phyloP scores from a whole-genome alignment of 2,113 vertebrate genomes.

The Psephotus haematonotus region DNA sequence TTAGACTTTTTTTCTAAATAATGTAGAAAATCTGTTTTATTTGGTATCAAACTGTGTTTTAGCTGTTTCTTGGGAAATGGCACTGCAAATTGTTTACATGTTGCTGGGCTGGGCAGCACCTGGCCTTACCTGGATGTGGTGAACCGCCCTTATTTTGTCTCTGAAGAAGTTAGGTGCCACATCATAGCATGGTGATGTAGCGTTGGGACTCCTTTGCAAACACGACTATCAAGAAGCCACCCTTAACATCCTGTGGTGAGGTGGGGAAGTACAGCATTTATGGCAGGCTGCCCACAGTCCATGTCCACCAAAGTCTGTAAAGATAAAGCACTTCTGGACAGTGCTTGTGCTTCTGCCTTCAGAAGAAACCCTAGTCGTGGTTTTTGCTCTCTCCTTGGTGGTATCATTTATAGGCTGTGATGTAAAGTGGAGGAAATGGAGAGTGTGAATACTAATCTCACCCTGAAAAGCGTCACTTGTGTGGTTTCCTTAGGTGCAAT shows the following conservation, averaged over 20 bases:
- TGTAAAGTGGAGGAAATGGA: background rate
- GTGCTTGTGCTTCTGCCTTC: background rate
- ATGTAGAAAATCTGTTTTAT: background rate
- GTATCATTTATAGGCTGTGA: background rate
- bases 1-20: background rate
- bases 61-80: background rate
- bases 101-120: background rate
- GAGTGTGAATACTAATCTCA: background rate
- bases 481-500: constrained; percentile 3
- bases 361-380: background rate
- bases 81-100: background rate
- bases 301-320: rapidly evolving
- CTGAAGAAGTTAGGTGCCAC: background rate
- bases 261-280: background rate
- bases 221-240: background rate
- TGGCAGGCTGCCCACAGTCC: background rate
- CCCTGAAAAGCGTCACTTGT: background rate
- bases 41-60: background rate
- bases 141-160: background rate
- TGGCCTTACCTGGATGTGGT: background rate
- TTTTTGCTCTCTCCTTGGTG: background rate
- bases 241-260: background rate
- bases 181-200: background rate
- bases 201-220: background rate
- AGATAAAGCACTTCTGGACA: background rate